Evolutionary conservation across 30 jellyfish, hydroid and myxozoan genomes (phyloP).

Genomic region (Phacellophora camtschatica): DNA sequence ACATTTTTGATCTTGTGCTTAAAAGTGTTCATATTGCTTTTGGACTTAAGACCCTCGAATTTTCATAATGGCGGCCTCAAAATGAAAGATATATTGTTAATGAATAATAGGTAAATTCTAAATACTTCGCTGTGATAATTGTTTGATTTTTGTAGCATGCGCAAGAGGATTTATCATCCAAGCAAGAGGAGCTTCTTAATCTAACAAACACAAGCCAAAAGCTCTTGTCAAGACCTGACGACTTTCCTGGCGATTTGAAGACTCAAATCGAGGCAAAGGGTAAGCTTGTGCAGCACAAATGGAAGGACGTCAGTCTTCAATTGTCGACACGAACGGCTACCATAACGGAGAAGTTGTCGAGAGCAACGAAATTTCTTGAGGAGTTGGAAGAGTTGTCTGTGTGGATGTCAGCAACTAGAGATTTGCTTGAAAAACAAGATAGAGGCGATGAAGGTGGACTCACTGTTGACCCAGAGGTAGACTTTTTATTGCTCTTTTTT

Average conservation of each 20-base stretch:
- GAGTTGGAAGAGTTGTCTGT: slow-evolving; percentile 94
- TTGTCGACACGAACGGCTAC: slow-evolving; percentile 48
- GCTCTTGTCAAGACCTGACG: slow-evolving; percentile 58
- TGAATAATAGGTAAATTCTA: no score
- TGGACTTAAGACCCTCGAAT: no score
- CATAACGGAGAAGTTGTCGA: slow-evolving; percentile 67
- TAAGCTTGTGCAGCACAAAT: slow-evolving; percentile 49
- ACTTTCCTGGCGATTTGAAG: slow-evolving; percentile 44
- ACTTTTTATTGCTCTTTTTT: no score
- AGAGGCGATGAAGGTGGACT: slow-evolving; percentile 67
- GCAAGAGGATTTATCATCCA: slow-evolving; percentile 43
- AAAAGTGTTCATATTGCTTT: no score
- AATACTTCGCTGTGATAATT: no score
- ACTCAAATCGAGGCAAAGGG: slow-evolving; percentile 53
- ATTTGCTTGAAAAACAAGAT: slow-evolving; percentile 77
- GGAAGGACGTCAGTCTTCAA: slow-evolving; percentile 74
- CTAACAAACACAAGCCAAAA: slow-evolving; percentile 59
- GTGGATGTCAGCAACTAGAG: slow-evolving; percentile 97
- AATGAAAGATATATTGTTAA: no score
- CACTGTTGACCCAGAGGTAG: slow-evolving; percentile 94
- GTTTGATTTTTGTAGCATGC: slow-evolving; percentile 57
- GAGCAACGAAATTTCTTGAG: slow-evolving; percentile 93
- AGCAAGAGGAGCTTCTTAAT: slow-evolving; percentile 62
- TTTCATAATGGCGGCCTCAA: no score
- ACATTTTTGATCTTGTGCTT: no score